A percentile compares a stretch with the other conserved stretches of the same genome.
These are phyloP conservation scores for Sinopyrophorus schimmeli DNA, from an alignment of 2,888 invertebrate species.

Conservation along the genomic window DNA sequence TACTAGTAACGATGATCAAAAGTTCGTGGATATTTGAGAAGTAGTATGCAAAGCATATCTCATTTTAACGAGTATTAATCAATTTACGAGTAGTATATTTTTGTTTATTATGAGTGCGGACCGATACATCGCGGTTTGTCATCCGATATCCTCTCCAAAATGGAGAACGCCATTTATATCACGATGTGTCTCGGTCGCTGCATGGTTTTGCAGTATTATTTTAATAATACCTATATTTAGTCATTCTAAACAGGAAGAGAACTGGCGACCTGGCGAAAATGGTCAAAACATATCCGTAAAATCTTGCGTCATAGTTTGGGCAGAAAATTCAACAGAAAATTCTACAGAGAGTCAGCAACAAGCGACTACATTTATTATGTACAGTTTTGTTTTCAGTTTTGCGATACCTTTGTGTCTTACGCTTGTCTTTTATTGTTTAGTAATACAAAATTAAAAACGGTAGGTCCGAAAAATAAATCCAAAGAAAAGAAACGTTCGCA, in stretches of 20 bases:
- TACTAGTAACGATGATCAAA: conserved; percentile 80
- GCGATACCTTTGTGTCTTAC: conserved; percentile 84
- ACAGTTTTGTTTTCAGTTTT: conserved; percentile 85
- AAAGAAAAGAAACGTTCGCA: conserved; percentile 89
- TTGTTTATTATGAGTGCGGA: conserved; percentile 93
- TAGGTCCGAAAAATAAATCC: conserved; percentile 89
- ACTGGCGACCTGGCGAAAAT: conserved; percentile 32
- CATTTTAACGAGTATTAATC: conserved; percentile 90
- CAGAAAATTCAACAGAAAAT: conserved; percentile 35
- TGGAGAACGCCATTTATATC: conserved; percentile 87
- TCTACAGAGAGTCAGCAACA: conserved; percentile 26
- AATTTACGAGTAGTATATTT: conserved; percentile 90
- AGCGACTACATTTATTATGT: conserved; percentile 80
- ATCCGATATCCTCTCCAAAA: conserved; percentile 86
- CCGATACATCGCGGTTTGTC: conserved; percentile 89
- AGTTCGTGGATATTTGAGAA: conserved; percentile 83
- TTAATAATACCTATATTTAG: conserved; percentile 89
- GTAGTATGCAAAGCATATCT: conserved; percentile 90
- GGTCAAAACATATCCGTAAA: conserved; percentile 35
- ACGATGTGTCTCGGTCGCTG: conserved; percentile 78
- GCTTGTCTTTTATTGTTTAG: conserved; percentile 85
- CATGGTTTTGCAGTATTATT: conserved; percentile 84
- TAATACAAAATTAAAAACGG: conserved; percentile 85
- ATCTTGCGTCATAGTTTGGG: conserved; percentile 50
- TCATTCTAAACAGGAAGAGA: conserved; percentile 65